Evolutionary conservation across 2,888 invertebrate species (phyloP).

Genomic region (Maniola hyperantus): DNA sequence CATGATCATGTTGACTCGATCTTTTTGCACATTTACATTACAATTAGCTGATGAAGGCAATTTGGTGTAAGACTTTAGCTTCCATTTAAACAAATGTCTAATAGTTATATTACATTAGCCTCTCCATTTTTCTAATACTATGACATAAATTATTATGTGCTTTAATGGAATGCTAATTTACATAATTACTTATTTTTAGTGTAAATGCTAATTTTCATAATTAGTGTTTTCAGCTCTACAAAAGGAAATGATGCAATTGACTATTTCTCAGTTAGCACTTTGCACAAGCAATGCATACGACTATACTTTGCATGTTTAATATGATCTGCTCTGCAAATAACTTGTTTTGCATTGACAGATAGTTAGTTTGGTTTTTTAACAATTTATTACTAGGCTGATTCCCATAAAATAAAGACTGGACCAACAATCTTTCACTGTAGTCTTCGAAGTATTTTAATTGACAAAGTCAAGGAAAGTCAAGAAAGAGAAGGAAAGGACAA

Average conservation of each 20-base stretch:
- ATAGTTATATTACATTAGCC: neutral
- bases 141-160: neutral
- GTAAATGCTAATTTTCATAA: neutral
- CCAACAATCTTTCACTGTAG: too few relatives aligned
- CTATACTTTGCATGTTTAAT: neutral
- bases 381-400: too few relatives aligned
- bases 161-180: neutral
- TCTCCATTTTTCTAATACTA: neutral
- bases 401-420: too few relatives aligned
- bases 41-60: neutral
- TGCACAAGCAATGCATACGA: neutral
- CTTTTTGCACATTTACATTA: neutral
- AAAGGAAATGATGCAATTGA: conserved; percentile 2
- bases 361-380: too few relatives aligned
- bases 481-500: too few relatives aligned
- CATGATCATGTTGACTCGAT: neutral
- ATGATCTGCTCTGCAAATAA: neutral
- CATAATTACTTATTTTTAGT: neutral
- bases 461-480: too few relatives aligned
- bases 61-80: neutral
- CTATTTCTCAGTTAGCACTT: neutral
- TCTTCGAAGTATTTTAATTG: too few relatives aligned
- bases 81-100: neutral
- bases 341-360: too few relatives aligned
- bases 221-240: conserved; percentile 1